Percentiles rank a stretch among this genome's conserved stretches.
Evolutionary conservation across 2,113 vertebrate genomes (phyloP).

Genomic region (Hippocampus barbouri): DNA sequence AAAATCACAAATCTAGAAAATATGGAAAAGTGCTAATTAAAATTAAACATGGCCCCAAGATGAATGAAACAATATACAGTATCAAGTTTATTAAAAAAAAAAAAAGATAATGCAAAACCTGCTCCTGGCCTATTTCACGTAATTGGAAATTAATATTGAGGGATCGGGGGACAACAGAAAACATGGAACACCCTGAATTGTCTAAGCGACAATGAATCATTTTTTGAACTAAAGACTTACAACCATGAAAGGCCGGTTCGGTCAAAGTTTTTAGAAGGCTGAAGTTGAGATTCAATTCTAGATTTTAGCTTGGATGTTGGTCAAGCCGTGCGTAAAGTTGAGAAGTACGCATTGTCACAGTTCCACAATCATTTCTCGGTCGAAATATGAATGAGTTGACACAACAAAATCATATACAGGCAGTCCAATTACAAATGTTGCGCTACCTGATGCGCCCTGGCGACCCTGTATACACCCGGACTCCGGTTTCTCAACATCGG

Average conservation of each 20-base stretch:
- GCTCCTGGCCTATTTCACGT: slow-evolving; percentile 52
- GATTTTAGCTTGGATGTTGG: slow-evolving; percentile 15
- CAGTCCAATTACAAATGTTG: slow-evolving; percentile 49
- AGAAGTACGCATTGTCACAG: slow-evolving; percentile 4
- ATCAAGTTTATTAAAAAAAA: slow-evolving; percentile 52
- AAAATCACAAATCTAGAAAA: slow-evolving; percentile 74
- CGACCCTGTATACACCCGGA: slow-evolving; percentile 33
- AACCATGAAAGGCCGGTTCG: slow-evolving; percentile 21
- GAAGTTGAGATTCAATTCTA: background rate
- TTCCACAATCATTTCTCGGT: slow-evolving; percentile 26
- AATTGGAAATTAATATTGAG: slow-evolving; percentile 51
- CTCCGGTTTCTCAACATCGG: slow-evolving; percentile 45
- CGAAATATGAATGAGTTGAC: slow-evolving; percentile 20
- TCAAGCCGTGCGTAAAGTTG: slow-evolving; percentile 43
- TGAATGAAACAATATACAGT: slow-evolving; percentile 62
- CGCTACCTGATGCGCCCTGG: slow-evolving; percentile 42
- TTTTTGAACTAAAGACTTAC: slow-evolving; percentile 27
- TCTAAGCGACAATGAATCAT: background rate
- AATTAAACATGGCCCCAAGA: slow-evolving; percentile 72
- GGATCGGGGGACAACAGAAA: slow-evolving; percentile 9
- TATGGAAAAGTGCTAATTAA: slow-evolving; percentile 74
- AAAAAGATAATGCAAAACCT: slow-evolving; percentile 55
- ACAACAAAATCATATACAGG: slow-evolving; percentile 31
- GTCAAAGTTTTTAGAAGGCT: slow-evolving; percentile 18
- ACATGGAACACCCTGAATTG: slow-evolving; percentile 53